Conservation (phyloP, 2,888 invertebrate species). For the Cantharis rufa region DNA sequence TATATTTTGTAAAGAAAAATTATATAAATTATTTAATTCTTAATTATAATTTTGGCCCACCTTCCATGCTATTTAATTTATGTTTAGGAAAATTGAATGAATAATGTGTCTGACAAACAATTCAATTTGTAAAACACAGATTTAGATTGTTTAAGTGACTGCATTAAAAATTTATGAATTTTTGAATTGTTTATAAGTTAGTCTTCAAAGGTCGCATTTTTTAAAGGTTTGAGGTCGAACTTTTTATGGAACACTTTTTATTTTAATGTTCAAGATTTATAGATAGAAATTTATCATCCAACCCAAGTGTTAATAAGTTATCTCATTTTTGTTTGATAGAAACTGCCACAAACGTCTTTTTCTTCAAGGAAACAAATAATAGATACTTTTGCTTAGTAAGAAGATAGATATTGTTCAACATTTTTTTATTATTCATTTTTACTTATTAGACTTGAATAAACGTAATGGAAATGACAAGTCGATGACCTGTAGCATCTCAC, state of each 20-base stretch:
- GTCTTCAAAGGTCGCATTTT: not conserved
- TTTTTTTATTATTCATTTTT: not conserved
- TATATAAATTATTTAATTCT: no score
- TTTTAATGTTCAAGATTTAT: not conserved
- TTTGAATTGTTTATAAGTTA: not conserved
- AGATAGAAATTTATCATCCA: not conserved
- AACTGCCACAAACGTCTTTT: not conserved
- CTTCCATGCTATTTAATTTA: not conserved
- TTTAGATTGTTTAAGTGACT: not conserved
- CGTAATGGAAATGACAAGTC: not conserved
- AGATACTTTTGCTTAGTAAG: not conserved
- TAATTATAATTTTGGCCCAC: no score
- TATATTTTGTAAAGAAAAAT: no score
- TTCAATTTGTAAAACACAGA: not conserved
- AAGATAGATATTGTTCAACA: not conserved
- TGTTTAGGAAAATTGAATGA: not conserved
- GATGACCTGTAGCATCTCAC: constrained; percentile 1
- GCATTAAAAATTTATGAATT: not conserved
- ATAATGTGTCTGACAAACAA: not conserved
- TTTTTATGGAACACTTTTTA: not conserved
- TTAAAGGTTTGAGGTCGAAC: not conserved
- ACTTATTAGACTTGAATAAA: not conserved
- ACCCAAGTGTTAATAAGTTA: not conserved
- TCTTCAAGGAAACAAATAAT: not conserved
- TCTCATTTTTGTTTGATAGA: not conserved